Base-by-base conservation (phyloP, 2,888 invertebrate species). In the Rotaria macrura region DNA sequence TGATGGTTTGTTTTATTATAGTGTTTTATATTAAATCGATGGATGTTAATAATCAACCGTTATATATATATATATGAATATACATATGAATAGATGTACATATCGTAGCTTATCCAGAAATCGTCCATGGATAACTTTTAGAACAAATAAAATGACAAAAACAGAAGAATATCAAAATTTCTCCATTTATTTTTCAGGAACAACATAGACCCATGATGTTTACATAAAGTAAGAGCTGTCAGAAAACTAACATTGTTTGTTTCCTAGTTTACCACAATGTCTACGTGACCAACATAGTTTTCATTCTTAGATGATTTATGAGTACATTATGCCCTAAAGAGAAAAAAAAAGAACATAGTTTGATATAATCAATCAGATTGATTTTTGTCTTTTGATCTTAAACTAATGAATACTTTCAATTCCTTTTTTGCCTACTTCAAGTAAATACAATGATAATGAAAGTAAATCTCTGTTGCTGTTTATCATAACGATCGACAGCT, bases 1-100 rank as follows among this genome's bases (percentile, higher is more conserved):
- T 93, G 97, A 88, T 94, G 95, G 90, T 97, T 97, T 93, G 95
- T 98, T 89, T 93, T 98, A 90, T 96, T 96, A 87, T 96, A 96
- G 74, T 92, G 97, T 88, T 97, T 85, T 92, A 98, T 92, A 94
- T 95, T 89, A 94, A 94, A 85, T 94, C 94, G 87, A 93, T 98
- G 93, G 93, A 94, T 88, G 96, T 98, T 87, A 98, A 96, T 90
- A 98, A 98, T 92, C 94, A 97, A 97, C 92, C n/a, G n/a, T n/a
- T n/a, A n/a, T n/a, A n/a, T n/a, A n/a, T n/a, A n/a, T n/a, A n/a
- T n/a, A n/a, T n/a, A n/a, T n/a, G 98, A 17, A 49, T 49, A 12
- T 49, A 49, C 14, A 49, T 1, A 49, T 49, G 0, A 4, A 17
- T 47, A 3, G 9, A 9, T 47, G 47, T 47, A 47, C 2, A 14